phyloP scores from a whole-genome alignment of 1,140 invertebrate species.

The Ips nitidus region DNA sequence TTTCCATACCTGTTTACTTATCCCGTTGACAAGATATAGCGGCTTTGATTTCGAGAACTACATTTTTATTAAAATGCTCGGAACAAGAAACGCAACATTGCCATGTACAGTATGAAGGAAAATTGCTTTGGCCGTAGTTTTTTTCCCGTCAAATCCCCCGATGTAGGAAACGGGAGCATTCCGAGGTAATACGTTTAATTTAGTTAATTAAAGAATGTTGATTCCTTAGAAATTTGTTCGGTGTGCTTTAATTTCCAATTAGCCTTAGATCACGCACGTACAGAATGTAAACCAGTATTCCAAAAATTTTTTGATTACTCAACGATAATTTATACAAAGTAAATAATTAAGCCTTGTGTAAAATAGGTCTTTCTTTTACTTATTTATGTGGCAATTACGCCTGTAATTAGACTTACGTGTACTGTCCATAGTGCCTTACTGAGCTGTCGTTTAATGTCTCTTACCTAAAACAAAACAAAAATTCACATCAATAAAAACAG shows the following conservation, averaged over 20 bases:
- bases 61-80: constrained; percentile 28
- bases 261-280: constrained; percentile 5
- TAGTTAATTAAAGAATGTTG: constrained; percentile 27
- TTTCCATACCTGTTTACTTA: constrained; percentile 26
- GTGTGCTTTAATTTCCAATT: constrained; percentile 6
- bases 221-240: constrained; percentile 16
- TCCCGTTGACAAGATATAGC: constrained; percentile 19
- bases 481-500: too few species aligned
- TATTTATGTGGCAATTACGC: too few species aligned
- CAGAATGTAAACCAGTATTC: background rate
- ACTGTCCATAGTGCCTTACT: background rate
- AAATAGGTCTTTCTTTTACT: too few species aligned
- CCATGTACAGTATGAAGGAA: constrained; percentile 26
- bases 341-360: too few species aligned
- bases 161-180: constrained; percentile 27
- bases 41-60: constrained; percentile 30
- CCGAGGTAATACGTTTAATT: constrained; percentile 23
- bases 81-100: constrained; percentile 11
- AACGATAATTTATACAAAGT: background rate
- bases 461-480: constrained; percentile 13
- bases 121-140: constrained; percentile 10
- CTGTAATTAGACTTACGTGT: too few species aligned
- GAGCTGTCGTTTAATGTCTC: background rate
- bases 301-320: constrained; percentile 1
- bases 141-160: background rate